Evolutionary conservation across 2,113 vertebrate genomes (phyloP).

Genomic region (Corythoichthys haematopterus): DNA sequence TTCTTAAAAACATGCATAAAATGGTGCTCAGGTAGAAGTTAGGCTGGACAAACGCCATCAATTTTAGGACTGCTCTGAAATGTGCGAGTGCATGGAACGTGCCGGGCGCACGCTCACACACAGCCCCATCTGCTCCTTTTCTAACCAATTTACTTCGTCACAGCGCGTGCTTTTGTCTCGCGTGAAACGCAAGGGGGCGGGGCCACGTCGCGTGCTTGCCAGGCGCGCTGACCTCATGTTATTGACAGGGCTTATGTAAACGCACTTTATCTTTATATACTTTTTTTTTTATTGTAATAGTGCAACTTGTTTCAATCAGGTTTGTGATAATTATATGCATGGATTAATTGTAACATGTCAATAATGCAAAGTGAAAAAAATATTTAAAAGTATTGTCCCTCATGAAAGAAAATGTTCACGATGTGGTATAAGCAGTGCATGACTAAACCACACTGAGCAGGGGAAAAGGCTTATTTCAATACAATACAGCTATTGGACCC

Average conservation of each 20-base stretch:
- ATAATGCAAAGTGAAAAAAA: not conserved
- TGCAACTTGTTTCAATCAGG: not conserved
- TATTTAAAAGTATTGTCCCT: not conserved
- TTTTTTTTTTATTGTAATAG: not conserved
- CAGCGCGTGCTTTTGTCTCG: slow-evolving; percentile 85
- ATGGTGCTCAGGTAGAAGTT: not conserved
- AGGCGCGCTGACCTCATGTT: slow-evolving; percentile 44
- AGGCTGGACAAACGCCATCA: slow-evolving; percentile 31
- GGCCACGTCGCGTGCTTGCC: slow-evolving; percentile 23
- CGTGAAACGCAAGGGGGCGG: slow-evolving; percentile 50
- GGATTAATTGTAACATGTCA: not conserved
- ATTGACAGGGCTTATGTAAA: too few species aligned
- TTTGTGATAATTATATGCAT: not conserved
- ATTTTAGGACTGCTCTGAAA: slow-evolving; percentile 22
- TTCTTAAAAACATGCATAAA: not conserved
- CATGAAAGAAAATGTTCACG: not conserved
- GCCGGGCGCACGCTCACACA: slow-evolving; percentile 46
- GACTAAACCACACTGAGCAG: slow-evolving; percentile 40
- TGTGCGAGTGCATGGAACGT: slow-evolving; percentile 3
- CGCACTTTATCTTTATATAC: not conserved
- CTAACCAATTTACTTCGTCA: slow-evolving; percentile 87
- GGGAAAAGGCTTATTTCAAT: slow-evolving; percentile 43
- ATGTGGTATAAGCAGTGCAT: slow-evolving; percentile 36
- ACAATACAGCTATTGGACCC: slow-evolving; percentile 52
- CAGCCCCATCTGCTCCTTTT: slow-evolving; percentile 92